Evolutionary conservation across 2,113 vertebrate species (phyloP).

Genomic region (Gyps fulvus): DNA sequence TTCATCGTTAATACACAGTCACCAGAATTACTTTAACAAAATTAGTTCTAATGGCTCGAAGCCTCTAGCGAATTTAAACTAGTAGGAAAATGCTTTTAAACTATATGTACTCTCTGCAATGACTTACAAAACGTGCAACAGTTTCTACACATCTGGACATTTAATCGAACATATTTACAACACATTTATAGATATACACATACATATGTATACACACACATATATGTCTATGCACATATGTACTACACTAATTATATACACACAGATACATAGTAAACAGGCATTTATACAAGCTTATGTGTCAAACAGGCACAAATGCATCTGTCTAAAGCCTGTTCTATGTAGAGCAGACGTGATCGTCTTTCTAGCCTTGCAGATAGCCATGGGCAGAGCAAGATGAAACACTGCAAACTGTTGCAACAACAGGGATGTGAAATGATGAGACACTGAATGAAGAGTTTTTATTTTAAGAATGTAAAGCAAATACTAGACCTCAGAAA

Average conservation of each 20-base stretch:
- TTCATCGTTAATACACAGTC: neutral
- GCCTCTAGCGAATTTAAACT: neutral
- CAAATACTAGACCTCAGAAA: neutral
- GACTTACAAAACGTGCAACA: neutral
- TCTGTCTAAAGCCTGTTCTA: neutral
- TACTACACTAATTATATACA: neutral
- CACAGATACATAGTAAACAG: accelerated
- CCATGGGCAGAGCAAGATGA: neutral
- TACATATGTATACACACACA: neutral
- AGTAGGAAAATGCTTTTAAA: neutral
- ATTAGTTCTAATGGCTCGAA: neutral
- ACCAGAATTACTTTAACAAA: neutral
- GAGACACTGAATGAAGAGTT: neutral
- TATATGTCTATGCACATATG: neutral
- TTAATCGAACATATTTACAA: neutral
- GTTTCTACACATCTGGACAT: neutral
- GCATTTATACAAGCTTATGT: neutral
- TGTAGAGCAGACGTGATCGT: accelerated
- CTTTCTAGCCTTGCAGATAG: neutral
- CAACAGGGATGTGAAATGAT: neutral
- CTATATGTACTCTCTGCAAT: neutral
- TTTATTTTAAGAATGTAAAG: neutral
- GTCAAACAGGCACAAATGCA: neutral
- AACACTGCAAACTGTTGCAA: neutral
- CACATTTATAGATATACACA: neutral